Conservation (phyloP, 2,888 invertebrate species). For the Heteropelma amictum region DNA sequence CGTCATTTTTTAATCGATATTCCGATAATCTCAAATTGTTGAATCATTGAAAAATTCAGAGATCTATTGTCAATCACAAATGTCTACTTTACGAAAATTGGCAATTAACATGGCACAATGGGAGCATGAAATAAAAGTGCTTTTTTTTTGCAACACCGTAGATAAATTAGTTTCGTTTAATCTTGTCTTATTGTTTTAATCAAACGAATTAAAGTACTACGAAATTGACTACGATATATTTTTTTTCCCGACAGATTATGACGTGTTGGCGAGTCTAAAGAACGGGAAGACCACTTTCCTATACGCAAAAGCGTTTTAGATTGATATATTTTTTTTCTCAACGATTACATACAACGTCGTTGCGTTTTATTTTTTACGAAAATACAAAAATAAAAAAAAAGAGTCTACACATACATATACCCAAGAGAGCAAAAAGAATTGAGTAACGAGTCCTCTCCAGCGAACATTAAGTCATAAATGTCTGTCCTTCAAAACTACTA, state of each 20-base stretch:
- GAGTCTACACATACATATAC: not conserved
- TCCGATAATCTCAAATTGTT: too few species aligned
- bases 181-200: not conserved
- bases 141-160: conserved; percentile 18
- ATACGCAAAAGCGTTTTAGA: conserved; percentile 63
- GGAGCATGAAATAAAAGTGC: not conserved
- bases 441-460: conserved; percentile 22
- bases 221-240: conserved; percentile 62
- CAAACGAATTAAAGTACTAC: conserved; percentile 11
- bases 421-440: not conserved
- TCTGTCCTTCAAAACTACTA: conserved; percentile 34
- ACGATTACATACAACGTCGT: conserved; percentile 11
- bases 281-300: conserved; percentile 64
- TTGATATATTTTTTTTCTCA: conserved; percentile 53
- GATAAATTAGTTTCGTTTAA: conserved; percentile 4
- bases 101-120: not conserved
- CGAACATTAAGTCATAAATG: conserved; percentile 41
- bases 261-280: conserved; percentile 71
- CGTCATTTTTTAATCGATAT: too few species aligned
- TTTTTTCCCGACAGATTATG: conserved; percentile 75
- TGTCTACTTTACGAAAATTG: not conserved
- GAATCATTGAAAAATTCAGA: not conserved
- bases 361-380: conserved; percentile 16
- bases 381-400: conserved; percentile 21
- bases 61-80: too few species aligned